Conservation (phyloP, 2,888 invertebrate species). For the Scaptomyza flava region DNA sequence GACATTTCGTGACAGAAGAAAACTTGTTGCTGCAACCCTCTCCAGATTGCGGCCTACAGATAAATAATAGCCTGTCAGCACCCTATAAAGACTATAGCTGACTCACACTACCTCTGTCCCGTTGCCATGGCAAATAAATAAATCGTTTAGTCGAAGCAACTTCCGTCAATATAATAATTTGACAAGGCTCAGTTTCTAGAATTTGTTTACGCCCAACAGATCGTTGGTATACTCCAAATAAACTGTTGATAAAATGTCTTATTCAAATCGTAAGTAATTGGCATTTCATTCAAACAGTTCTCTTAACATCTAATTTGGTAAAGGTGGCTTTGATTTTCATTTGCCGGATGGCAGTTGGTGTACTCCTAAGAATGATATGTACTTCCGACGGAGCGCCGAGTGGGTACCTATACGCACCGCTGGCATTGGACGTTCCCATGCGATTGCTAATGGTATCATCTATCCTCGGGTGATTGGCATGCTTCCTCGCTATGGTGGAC, state of each 20-base stretch:
- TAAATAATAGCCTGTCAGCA: conserved; percentile 33
- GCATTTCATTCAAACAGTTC: neutral
- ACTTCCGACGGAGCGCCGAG: conserved; percentile 89
- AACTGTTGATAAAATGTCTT: conserved; percentile 52
- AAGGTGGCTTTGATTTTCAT: conserved; percentile 68
- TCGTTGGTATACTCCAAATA: conserved; percentile 5
- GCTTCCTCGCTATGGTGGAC: conserved; percentile 91
- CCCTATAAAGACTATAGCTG: conserved; percentile 11
- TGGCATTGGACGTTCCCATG: conserved; percentile 75
- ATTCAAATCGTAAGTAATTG: conserved; percentile 60
- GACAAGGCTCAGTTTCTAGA: conserved; percentile 27
- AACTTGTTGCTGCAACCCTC: conserved; percentile 54
- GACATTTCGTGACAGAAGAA: conserved; percentile 52
- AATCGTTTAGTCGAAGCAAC: conserved; percentile 60
- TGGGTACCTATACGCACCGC: conserved; percentile 87
- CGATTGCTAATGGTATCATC: conserved; percentile 85
- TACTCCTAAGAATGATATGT: conserved; percentile 90
- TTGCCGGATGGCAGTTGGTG: conserved; percentile 90
- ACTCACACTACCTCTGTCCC: neutral
- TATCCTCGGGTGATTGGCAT: conserved; percentile 91
- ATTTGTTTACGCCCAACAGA: conserved; percentile 4
- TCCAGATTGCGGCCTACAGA: conserved; percentile 4
- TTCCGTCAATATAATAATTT: conserved; percentile 39
- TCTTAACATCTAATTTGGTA: neutral
- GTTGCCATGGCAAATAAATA: conserved; percentile 65